Percentiles rank a stretch among this genome's conserved stretches.
Conservation (phyloP, 2,113 vertebrate species). For the Toxotes chatareus region DNA sequence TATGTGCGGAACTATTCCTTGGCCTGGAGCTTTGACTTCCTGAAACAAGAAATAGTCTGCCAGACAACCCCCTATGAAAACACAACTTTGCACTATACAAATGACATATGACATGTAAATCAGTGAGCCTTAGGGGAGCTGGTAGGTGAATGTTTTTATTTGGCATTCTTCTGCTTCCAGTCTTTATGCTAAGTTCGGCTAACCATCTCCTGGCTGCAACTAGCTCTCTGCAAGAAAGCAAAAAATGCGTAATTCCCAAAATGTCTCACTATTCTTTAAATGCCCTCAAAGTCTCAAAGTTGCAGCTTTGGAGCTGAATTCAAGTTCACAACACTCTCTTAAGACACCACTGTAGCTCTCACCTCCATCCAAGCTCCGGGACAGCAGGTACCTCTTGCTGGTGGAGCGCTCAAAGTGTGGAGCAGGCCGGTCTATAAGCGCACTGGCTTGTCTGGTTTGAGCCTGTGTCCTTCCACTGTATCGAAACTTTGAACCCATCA, state of each 20-base stretch:
- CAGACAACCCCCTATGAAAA: background rate
- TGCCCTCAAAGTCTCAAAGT: background rate
- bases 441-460: slow-evolving; percentile 95
- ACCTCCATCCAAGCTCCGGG: slow-evolving; percentile 98
- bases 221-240: background rate
- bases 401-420: slow-evolving; percentile 97
- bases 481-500: slow-evolving; percentile 99
- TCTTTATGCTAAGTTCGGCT: background rate
- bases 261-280: background rate
- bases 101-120: background rate
- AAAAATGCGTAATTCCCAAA: background rate
- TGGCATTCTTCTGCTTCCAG: background rate
- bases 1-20: too few species aligned
- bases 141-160: background rate
- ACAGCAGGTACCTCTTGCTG: slow-evolving; percentile 97
- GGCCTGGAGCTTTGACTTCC: background rate
- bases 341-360: slow-evolving; percentile 19
- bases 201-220: background rate
- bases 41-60: background rate
- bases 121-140: background rate
- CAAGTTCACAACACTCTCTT: background rate
- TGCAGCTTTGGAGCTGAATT: background rate
- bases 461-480: slow-evolving; percentile 98
- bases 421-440: slow-evolving; percentile 95
- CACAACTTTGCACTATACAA: background rate